phyloP scores from a whole-genome alignment of 1,140 invertebrate genomes.

The Papilio dardanus region DNA sequence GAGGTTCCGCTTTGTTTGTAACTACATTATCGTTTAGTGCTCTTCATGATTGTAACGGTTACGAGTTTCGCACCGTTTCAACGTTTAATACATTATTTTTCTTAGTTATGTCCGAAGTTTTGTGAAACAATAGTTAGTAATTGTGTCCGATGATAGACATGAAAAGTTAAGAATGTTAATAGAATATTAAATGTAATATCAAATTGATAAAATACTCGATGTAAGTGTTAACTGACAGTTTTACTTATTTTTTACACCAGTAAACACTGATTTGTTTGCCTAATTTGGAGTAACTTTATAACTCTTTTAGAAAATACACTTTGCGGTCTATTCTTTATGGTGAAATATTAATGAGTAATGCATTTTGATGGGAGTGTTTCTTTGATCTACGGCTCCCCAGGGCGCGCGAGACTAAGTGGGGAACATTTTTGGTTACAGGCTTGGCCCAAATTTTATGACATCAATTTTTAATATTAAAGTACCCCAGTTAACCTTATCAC shows the following conservation, averaged over 20 bases:
- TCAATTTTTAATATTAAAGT: slow-evolving; percentile 11
- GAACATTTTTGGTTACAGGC: slow-evolving; percentile 15
- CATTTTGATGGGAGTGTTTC: slow-evolving; percentile 20
- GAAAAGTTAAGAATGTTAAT: too few relatives aligned
- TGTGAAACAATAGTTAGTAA: not conserved
- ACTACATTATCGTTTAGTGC: slow-evolving; percentile 42
- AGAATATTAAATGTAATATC: too few relatives aligned
- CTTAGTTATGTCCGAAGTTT: slow-evolving; percentile 15
- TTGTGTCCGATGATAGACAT: not conserved
- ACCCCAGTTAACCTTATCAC: not conserved
- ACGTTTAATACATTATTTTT: slow-evolving; percentile 3
- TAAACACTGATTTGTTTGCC: not conserved
- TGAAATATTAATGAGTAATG: slow-evolving; percentile 20
- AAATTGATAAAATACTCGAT: too few relatives aligned
- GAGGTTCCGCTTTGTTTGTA: slow-evolving; percentile 37
- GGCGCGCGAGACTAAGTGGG: not conserved
- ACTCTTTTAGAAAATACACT: not conserved
- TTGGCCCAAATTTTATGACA: slow-evolving; percentile 7
- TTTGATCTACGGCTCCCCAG: slow-evolving; percentile 19
- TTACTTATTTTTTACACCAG: not conserved
- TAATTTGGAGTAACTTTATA: not conserved
- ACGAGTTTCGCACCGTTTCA: slow-evolving; percentile 13
- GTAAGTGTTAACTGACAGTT: too few relatives aligned
- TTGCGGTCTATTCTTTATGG: not conserved
- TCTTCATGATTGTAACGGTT: slow-evolving; percentile 21